Conservation (phyloP, 1,140 invertebrate genomes). For the Drosophila punjabiensis region DNA sequence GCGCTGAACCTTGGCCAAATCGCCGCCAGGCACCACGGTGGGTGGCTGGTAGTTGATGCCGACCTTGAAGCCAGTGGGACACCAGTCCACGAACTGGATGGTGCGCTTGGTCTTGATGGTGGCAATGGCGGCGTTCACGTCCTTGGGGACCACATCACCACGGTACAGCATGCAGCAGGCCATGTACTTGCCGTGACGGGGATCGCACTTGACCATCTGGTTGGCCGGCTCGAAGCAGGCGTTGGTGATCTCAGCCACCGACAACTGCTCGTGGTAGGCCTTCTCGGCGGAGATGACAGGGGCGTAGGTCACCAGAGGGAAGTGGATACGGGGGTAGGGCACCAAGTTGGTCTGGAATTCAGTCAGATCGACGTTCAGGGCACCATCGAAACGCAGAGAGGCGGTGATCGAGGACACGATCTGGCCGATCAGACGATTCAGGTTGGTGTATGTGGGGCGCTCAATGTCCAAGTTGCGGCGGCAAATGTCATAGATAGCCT, state of each 20-base stretch:
- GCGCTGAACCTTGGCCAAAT: constrained; percentile 91
- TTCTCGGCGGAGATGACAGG: constrained; percentile 94
- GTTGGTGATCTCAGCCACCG: constrained; percentile 95
- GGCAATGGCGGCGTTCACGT: constrained; percentile 94
- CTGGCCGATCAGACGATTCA: constrained; percentile 93
- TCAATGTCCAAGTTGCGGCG: constrained; percentile 95
- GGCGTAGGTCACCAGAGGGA: constrained; percentile 93
- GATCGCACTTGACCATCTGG: constrained; percentile 97
- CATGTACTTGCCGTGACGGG: constrained; percentile 96
- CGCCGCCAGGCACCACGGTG: constrained; percentile 93
- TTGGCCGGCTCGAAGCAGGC: constrained; percentile 96
- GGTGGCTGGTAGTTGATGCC: constrained; percentile 93
- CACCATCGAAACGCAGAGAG: constrained; percentile 95
- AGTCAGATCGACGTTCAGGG: constrained; percentile 94
- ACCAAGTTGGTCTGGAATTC: constrained; percentile 96
- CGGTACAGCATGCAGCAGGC: constrained; percentile 93
- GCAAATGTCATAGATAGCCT: constrained; percentile 97
- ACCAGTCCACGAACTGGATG: constrained; percentile 97
- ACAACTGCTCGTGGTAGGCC: constrained; percentile 93
- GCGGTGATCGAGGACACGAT: constrained; percentile 95
- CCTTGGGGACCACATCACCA: constrained; percentile 92
- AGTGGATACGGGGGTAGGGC: constrained; percentile 93
- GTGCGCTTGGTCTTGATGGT: constrained; percentile 94
- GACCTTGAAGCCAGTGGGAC: constrained; percentile 94
- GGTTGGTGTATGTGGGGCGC: constrained; percentile 92